Base-by-base conservation (phyloP, 2,797 vertebrate genomes). In the Phylloscopus collybita region DNA sequence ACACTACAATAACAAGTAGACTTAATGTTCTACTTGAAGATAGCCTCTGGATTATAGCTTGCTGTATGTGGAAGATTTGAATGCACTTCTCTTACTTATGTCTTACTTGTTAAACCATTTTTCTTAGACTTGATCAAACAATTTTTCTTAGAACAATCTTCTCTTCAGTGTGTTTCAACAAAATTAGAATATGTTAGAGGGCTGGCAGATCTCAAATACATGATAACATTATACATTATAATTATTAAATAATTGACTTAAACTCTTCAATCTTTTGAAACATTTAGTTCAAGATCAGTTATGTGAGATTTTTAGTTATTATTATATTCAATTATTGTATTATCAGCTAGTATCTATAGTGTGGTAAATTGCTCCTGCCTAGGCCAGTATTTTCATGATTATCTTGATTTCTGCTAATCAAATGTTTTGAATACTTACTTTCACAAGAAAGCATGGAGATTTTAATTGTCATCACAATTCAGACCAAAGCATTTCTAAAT, bases 211-310 rank as follows among this genome's bases (percentile, higher is more conserved):
- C 85, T 90, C 38, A 94, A 71, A 87, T 15, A 76, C 16, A 32
- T 80, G 27, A 34, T 60, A 88, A 61, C 22, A 40, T 70, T 30
- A 60, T 10, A 53, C 6, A 54, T 44, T 19, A 80, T 27, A 87
- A 57, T 18, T 66, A 42, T 54, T 82, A 82, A 86, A 86, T 80
- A 84, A 92, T 92, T 94, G 34, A 56, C 47, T 80, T 88, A 42
- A 86, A 56, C 7, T 21, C 8, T 64, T 90, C 29, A 21, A 29
- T 78, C 16, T 88, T 93, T 90, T 71, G 47, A 91, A 94, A 87
- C 6, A 11, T 67, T 81, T 91, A 56, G 30, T 72, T 70, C 36
- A 83, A 49, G 59, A 91, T 51, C 20, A 47, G 36, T 59, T 71
- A 80, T 29, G 30, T 25, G 25, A 86, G 17, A 11, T 57, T 67